These are phyloP conservation scores for Vulpes lagopus DNA, from an alignment of 2,113 vertebrate species.

Conservation along the genomic window DNA sequence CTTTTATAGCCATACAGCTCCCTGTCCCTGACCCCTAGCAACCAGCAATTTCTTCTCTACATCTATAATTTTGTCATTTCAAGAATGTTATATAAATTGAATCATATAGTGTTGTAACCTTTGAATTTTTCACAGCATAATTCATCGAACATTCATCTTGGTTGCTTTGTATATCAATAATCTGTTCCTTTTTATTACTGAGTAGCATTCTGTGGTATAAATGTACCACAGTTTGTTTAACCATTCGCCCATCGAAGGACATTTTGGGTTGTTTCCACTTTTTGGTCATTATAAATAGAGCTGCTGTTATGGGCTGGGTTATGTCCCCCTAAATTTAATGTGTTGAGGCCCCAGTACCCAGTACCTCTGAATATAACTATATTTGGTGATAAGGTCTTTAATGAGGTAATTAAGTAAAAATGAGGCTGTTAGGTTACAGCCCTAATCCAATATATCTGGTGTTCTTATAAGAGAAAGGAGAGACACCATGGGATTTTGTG, in stretches of 20 bases:
- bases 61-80: neutral
- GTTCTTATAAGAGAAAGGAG: neutral
- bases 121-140: neutral
- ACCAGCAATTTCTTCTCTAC: neutral
- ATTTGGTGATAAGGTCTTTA: neutral
- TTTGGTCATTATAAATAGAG: slow-evolving; percentile 14
- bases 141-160: neutral
- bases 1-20: neutral
- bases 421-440: neutral
- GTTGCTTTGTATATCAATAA: neutral
- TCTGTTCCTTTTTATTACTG: neutral
- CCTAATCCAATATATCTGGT: neutral
- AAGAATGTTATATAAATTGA: neutral
- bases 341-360: neutral
- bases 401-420: neutral
- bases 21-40: neutral
- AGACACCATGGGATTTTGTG: neutral
- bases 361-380: neutral
- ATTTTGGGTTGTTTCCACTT: neutral
- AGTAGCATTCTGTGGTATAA: neutral
- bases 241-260: neutral
- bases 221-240: neutral
- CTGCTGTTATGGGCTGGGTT: neutral
- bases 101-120: neutral
- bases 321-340: neutral